Conservation (phyloP, 2,113 vertebrate species). For the Ciconia maguari region DNA sequence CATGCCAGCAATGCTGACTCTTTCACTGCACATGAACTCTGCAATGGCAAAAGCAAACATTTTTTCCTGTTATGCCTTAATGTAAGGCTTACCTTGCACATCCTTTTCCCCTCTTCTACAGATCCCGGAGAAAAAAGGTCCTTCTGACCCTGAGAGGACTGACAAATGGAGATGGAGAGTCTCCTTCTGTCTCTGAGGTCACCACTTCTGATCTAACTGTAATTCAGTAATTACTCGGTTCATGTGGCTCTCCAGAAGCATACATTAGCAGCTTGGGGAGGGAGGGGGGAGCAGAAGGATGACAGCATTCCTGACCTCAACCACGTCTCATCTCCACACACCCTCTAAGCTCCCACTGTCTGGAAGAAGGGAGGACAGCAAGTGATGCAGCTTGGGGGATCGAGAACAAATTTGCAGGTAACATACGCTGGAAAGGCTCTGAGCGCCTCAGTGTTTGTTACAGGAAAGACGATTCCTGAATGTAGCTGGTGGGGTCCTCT, state of each 20-base stretch:
- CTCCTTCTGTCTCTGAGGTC: conserved; percentile 36
- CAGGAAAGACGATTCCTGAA: background rate
- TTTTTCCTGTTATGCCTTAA: background rate
- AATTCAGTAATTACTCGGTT: conserved; percentile 42
- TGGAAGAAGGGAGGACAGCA: background rate
- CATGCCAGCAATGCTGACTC: background rate
- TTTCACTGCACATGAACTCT: background rate
- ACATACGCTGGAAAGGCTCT: background rate
- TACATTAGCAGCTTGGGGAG: background rate
- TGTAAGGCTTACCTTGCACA: background rate
- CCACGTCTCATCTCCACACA: background rate
- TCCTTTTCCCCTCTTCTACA: background rate
- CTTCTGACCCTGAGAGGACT: background rate
- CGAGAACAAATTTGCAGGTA: background rate
- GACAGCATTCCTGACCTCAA: background rate
- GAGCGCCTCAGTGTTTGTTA: background rate
- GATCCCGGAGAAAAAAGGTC: background rate
- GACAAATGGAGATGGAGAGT: conserved; percentile 37
- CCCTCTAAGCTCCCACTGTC: background rate
- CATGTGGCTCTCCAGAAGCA: background rate
- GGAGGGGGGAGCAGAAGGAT: background rate
- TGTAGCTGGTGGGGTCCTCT: background rate
- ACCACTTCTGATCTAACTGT: conserved; percentile 27
- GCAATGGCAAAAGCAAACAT: background rate
- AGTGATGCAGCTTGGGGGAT: background rate